phyloP scores from a whole-genome alignment of 2,797 vertebrate species.

The Gouania willdenowi region DNA sequence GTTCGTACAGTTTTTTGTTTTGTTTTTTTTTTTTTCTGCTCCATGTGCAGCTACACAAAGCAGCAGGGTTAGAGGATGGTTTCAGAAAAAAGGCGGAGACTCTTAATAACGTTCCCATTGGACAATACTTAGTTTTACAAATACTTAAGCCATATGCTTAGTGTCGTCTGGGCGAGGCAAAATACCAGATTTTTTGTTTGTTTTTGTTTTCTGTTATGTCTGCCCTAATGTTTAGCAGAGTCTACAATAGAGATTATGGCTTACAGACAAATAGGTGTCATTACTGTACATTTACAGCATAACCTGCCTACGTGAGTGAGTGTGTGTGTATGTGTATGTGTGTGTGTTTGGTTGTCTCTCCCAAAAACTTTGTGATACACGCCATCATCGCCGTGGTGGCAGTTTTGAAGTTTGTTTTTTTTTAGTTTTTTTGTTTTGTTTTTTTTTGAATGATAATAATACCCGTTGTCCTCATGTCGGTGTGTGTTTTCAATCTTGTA shows the following conservation, averaged over 20 bases:
- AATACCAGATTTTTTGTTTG: not conserved
- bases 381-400: too few species aligned
- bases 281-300: constrained; percentile 81
- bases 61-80: constrained; percentile 23
- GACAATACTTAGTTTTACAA: constrained; percentile 71
- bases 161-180: constrained; percentile 51
- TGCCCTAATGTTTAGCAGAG: constrained; percentile 64
- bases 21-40: too few species aligned
- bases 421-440: too few species aligned
- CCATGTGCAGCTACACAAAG: constrained; percentile 46
- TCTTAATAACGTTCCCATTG: constrained; percentile 31
- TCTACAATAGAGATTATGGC: constrained; percentile 66
- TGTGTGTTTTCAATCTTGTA: constrained; percentile 72
- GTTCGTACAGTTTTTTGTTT: constrained; percentile 16
- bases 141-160: constrained; percentile 84
- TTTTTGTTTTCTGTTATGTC: too few species aligned
- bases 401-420: constrained; percentile 57
- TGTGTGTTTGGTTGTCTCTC: too few species aligned
- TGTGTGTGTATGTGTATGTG: too few species aligned
- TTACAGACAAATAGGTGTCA: constrained; percentile 71
- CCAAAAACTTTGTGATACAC: too few species aligned
- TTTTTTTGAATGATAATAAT: too few species aligned
- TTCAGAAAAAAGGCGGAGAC: constrained; percentile 44
- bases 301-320: constrained; percentile 79
- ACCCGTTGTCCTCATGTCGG: constrained; percentile 53